Conservation (phyloP, 2,888 invertebrate genomes). For the Scaptomyza flava region DNA sequence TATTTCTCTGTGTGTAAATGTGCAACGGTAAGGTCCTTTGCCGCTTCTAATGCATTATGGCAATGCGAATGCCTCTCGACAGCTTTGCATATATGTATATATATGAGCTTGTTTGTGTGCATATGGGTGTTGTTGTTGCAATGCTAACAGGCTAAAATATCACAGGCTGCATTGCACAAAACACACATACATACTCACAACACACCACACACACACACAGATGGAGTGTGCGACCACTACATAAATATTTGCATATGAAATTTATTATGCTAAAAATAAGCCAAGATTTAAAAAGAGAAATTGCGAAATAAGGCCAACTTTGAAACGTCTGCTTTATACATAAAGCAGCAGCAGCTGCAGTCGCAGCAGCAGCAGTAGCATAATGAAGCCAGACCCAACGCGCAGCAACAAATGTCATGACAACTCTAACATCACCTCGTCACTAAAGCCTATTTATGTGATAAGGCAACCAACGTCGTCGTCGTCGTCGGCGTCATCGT, state of each 20-base stretch:
- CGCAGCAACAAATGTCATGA: slow-evolving; percentile 72
- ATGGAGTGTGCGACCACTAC: slow-evolving; percentile 36
- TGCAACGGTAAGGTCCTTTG: slow-evolving; percentile 63
- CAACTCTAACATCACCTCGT: slow-evolving; percentile 66
- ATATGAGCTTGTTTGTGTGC: slow-evolving; percentile 38
- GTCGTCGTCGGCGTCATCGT: slow-evolving; percentile 21
- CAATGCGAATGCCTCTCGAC: slow-evolving; percentile 70
- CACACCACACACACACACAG: slow-evolving; percentile 8
- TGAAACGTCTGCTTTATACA: slow-evolving; percentile 19
- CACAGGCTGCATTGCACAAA: slow-evolving; percentile 29
- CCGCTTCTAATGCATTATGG: slow-evolving; percentile 76
- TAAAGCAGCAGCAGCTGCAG: neutral
- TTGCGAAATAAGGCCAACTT: slow-evolving; percentile 73
- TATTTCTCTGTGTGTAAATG: slow-evolving; percentile 34
- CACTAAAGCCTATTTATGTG: slow-evolving; percentile 64
- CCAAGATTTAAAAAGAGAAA: slow-evolving; percentile 78
- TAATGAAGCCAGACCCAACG: slow-evolving; percentile 59
- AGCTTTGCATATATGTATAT: slow-evolving; percentile 29
- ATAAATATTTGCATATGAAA: slow-evolving; percentile 83
- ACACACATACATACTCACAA: slow-evolving; percentile 4
- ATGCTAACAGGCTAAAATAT: slow-evolving; percentile 43
- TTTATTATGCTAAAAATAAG: slow-evolving; percentile 83
- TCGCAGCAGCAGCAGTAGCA: slow-evolving; percentile 37
- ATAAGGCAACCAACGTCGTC: slow-evolving; percentile 34
- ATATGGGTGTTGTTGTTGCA: slow-evolving; percentile 24